Evolutionary conservation across 2,113 vertebrate species (phyloP), one percentile per base, ranked within the genome.

Genomic region (Zosterops lateralis): DNA sequence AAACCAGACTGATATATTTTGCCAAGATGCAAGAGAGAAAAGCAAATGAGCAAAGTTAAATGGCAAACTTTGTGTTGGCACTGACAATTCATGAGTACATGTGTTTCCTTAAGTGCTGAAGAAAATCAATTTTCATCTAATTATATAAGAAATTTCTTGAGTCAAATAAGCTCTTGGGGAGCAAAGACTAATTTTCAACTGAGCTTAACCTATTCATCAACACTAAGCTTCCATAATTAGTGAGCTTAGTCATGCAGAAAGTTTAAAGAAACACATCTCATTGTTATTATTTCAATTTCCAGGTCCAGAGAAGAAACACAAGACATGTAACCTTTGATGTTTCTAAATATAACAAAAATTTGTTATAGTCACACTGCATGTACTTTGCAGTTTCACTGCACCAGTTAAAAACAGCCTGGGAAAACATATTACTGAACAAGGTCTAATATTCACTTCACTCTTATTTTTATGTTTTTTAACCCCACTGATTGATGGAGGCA

Each of bases 131-230:
- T 91, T 76, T 44, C 81, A 58, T 96, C 74, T 93, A 80, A 90
- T 95, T 89, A 73, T 80, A 38, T 67, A n/a, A 90, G 66, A 91
- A 94, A 90, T 75, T 32, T 66, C 62, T 87, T 48, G 17, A 91
- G 75, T 97, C 73, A 96, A 96, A 89, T 77, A 91, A 94, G 28
- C 40, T 93, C 36, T 75, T 74, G 54, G 81, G 45, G 51, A 93
- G 87, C 64, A 93, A 85, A 84, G 42, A 58, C 74, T 89, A 92
- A 94, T 77, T 97, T 94, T 92, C 58, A 89, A 54, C 73, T 67
- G 74, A 96, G 48, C 67, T 93, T 90, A 95, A 94, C 77, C 42
- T 92, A 93, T 88, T 96, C 61, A 93, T 95, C 89, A 96, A 70
- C 89, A 94, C 73, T 95, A 96, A 95, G 51, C 60, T 92, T 84